These are phyloP conservation scores for Pseudomyrmex dendroicus DNA, from an alignment of 1,140 invertebrate genomes.

Conservation along the genomic window DNA sequence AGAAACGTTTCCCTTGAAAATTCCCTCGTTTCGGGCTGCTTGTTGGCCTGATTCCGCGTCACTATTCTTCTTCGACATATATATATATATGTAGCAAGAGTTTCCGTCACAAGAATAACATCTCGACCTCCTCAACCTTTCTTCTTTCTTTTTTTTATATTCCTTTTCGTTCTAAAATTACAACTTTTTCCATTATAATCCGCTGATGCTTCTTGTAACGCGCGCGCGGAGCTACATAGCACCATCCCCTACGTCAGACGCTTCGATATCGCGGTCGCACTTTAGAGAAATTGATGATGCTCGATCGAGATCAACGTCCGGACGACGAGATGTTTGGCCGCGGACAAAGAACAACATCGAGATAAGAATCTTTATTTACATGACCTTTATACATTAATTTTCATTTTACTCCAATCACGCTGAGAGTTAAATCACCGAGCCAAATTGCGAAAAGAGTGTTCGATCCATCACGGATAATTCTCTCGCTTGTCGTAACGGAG, in stretches of 20 bases:
- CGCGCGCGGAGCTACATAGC: neutral
- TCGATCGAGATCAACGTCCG: constrained; percentile 30
- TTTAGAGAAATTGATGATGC: constrained; percentile 20
- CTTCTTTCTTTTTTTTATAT: neutral
- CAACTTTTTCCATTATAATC: neutral
- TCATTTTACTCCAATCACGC: constrained; percentile 7
- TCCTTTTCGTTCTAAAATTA: neutral
- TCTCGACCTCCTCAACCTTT: constrained; percentile 10
- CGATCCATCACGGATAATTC: neutral
- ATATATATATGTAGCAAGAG: constrained; percentile 11
- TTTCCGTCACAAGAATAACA: constrained; percentile 31
- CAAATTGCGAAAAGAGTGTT: neutral
- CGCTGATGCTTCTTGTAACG: no score
- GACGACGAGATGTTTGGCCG: constrained; percentile 19
- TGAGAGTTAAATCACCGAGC: neutral
- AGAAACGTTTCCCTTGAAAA: constrained; percentile 30
- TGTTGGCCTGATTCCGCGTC: constrained; percentile 26
- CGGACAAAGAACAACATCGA: constrained; percentile 23
- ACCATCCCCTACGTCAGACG: neutral
- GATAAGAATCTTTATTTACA: constrained; percentile 29
- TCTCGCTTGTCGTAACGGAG: neutral
- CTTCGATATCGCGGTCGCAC: neutral
- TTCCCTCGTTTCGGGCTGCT: constrained; percentile 39
- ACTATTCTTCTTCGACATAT: constrained; percentile 3
- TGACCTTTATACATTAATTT: constrained; percentile 9